Evolutionary conservation across 2,888 invertebrate genomes (phyloP), one percentile per base, ranked within the genome.

Genomic region (Spicauda simplicius): DNA sequence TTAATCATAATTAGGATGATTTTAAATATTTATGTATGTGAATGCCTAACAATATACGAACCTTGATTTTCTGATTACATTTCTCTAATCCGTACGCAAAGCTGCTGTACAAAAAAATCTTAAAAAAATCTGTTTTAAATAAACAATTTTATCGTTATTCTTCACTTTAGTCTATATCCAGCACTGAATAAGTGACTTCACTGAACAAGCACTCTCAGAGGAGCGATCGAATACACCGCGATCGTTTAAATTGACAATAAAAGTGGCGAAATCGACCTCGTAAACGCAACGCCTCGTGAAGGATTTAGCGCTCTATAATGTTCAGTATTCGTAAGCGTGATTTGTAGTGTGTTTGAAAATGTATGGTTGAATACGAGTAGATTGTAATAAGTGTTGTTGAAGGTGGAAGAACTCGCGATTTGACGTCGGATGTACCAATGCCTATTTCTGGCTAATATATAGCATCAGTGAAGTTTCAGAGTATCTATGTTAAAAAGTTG

Each of bases 231-330:
- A 45, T n/a, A n/a, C n/a, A 12, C 45, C 45, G 45, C 45, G 12
- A 45, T 4, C 45, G n/a, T 45, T 45, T 45, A 45, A 45, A 45
- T 12, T 45, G 45, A 45, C 45, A 45, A n/a, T 45, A 45, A 45
- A 45, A 45, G 37, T 45, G 45, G 45, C 45, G n/a, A 45, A 45
- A n/a, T 45, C 45, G 45, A 45, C n/a, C 45, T 45, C 45, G 45
- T n/a, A n/a, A 45, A 45, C n/a, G n/a, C n/a, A 45, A n/a, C 45
- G 45, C 45, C 45, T 45, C 45, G 45, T 45, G 11, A 6, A 45
- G 45, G 45, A 45, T 45, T 45, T 45, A 45, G n/a, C n/a, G 4
- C 7, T 45, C 5, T 11, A 45, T 45, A 45, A 45, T n/a, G n/a
- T 45, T 14, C 45, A 5, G 45, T 4, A 45, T n/a, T 45, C n/a